Evolutionary conservation across 2,797 vertebrate species (phyloP), one percentile per base, ranked within the genome.

Genomic region (Podargus strigoides): DNA sequence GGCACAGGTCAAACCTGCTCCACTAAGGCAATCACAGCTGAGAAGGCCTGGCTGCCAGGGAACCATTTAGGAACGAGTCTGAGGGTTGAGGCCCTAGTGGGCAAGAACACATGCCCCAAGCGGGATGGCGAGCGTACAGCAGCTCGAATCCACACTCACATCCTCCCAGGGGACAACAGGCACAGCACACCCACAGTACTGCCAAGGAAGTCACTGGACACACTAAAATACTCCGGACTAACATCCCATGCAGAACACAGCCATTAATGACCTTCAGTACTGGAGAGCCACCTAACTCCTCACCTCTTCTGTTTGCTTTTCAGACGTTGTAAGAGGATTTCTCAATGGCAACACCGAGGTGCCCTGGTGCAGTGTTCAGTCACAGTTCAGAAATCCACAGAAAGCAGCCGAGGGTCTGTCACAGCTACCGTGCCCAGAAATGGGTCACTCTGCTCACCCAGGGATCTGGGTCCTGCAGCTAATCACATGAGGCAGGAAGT

Each of bases 91-190:
- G 69, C 21, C 28, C 5, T 42, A 52, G 20, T 8, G 19, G 11
- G 6, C 32, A 69, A 81, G 85, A 53, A 30, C 5, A 2, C 0
- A 0, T 18, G 12, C n/a, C 34, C 50, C 30, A 22, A 11, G 22
- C 10, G 12, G 36, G 27, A 69, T 1, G 7, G 24, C 0, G 1
- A 80, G 59, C 46, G 56, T 0, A 2, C 14, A 64, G 59, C 50
- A 81, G 41, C 30, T 27, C 28, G 42, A 70, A 75, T 9, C 34
- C 1, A 2, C 27, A 30, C 12, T n/a, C 32, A 34, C 0, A 4
- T 32, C 37, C 22, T 53, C 26, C 14, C 18, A 37, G 37, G 7
- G 34, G 28, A 80, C 46, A 50, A 34, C 7, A 22, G 21, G 36
- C 58, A 67, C 1, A 1, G 39, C 39, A 36, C 10, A n/a, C 7